Evolutionary conservation across 2,797 vertebrate species (phyloP).

Genomic region (Protonibea diacanthus): DNA sequence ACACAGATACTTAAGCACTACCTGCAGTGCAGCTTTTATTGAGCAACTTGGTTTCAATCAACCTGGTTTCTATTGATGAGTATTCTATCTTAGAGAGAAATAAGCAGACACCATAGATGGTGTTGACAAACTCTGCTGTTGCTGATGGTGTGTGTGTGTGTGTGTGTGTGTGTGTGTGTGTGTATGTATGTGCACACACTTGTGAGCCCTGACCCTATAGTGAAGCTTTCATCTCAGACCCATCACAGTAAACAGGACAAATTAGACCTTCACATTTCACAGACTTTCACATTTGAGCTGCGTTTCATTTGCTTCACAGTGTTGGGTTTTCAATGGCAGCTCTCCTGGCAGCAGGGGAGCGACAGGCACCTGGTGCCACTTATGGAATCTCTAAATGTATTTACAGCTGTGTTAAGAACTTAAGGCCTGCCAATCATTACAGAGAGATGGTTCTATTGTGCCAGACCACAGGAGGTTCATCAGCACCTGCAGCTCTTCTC

Average conservation of each 20-base stretch:
- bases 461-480: neutral
- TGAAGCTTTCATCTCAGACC: slow-evolving; percentile 50
- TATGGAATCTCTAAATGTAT: slow-evolving; percentile 35
- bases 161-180: slow-evolving; percentile 14
- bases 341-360: slow-evolving; percentile 6
- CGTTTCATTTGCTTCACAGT: slow-evolving; percentile 42
- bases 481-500: slow-evolving; percentile 15
- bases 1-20: neutral
- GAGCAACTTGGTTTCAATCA: slow-evolving; percentile 38
- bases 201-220: slow-evolving; percentile 11
- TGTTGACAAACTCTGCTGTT: slow-evolving; percentile 42
- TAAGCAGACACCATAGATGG: slow-evolving; percentile 53
- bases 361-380: slow-evolving; percentile 40
- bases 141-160: slow-evolving; percentile 19
- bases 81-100: slow-evolving; percentile 25
- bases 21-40: slow-evolving; percentile 34
- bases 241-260: slow-evolving; percentile 51
- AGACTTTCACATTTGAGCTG: slow-evolving; percentile 50
- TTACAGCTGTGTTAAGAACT: slow-evolving; percentile 44
- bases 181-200: slow-evolving; percentile 6
- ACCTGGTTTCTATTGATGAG: slow-evolving; percentile 55
- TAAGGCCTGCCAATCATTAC: neutral
- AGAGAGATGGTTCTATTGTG: slow-evolving; percentile 10
- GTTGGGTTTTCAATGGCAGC: slow-evolving; percentile 9
- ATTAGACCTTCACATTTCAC: slow-evolving; percentile 56